phyloP scores from a whole-genome alignment of 2,113 vertebrate genomes.

The Sylvicapra grimmia region DNA sequence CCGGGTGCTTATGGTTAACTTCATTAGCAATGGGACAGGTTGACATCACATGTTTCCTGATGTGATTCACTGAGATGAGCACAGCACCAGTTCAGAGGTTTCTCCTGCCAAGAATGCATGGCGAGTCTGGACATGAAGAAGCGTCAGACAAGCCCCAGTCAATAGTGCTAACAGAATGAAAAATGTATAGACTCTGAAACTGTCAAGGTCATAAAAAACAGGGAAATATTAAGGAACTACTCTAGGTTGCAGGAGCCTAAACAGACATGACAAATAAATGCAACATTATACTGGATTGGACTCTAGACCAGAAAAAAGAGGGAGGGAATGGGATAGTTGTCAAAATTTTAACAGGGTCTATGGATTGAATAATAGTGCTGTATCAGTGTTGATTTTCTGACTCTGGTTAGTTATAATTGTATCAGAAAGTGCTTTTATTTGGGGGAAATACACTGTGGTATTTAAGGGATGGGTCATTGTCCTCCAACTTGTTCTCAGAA shows the following conservation, averaged over 20 bases:
- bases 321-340: neutral
- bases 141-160: neutral
- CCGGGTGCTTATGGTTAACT: neutral
- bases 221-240: neutral
- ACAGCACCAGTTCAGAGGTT: neutral
- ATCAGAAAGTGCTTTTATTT: neutral
- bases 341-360: neutral
- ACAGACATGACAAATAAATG: neutral
- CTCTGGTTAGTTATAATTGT: neutral
- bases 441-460: neutral
- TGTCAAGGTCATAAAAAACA: neutral
- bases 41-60: neutral
- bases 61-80: neutral
- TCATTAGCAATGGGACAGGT: neutral
- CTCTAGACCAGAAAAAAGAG: neutral
- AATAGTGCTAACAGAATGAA: neutral
- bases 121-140: neutral
- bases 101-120: neutral
- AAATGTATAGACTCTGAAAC: neutral
- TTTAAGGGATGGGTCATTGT: neutral
- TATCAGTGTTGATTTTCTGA: neutral
- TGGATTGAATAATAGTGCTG: neutral
- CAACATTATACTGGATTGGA: neutral
- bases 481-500: neutral
- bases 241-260: neutral